Percentiles rank a stretch among this genome's conserved stretches.
Conservation (phyloP, 2,797 vertebrate species). For the Morelia viridis region DNA sequence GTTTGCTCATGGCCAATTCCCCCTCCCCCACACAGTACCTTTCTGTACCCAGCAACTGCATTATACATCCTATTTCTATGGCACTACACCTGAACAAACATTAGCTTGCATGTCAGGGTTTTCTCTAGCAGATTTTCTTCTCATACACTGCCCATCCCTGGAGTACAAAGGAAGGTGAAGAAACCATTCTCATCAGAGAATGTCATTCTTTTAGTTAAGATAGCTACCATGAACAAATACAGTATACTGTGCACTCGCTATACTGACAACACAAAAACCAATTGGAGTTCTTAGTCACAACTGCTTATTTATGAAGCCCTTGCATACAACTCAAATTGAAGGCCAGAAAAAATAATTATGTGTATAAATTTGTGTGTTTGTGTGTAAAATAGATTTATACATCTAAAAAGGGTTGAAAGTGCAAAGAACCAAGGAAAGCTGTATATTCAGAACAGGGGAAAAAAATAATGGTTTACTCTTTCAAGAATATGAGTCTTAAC, state of each 20-base stretch:
- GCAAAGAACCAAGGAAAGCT: background rate
- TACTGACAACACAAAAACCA: background rate
- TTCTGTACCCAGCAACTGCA: background rate
- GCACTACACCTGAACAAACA: background rate
- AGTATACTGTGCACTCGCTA: background rate
- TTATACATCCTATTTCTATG: background rate
- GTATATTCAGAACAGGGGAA: background rate
- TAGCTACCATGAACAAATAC: background rate
- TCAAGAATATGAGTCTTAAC: conserved; percentile 55
- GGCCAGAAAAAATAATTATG: background rate
- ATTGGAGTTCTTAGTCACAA: background rate
- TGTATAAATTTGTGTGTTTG: background rate
- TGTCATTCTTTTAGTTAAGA: background rate
- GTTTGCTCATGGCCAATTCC: background rate
- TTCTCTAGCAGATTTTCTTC: background rate
- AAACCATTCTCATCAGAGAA: background rate
- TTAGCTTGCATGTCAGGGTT: background rate
- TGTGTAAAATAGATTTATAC: background rate
- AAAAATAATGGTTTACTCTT: conserved; percentile 27
- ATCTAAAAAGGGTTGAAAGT: background rate
- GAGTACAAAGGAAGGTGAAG: background rate
- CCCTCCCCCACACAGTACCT: too few relatives aligned
- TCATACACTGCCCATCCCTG: background rate
- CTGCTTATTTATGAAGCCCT: background rate
- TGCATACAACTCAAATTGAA: background rate